Evolutionary conservation across 2,888 invertebrate species (phyloP).

Genomic region (Amblyjoppa fuscipennis): DNA sequence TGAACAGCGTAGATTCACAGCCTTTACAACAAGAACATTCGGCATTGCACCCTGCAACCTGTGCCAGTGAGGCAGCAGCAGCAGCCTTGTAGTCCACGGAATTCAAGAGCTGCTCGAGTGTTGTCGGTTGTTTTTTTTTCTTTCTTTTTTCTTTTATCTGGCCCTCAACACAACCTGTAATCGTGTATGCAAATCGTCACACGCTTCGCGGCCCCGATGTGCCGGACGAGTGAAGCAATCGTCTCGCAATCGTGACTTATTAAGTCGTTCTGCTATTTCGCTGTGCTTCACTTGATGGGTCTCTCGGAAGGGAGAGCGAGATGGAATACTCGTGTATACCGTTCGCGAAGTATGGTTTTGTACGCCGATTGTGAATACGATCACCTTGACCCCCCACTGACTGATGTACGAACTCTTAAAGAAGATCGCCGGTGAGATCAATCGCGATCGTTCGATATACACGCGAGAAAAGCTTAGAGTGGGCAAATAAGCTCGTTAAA

Average conservation of each 20-base stretch:
- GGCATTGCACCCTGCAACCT: constrained; percentile 28
- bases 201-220: constrained; percentile 72
- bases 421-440: constrained; percentile 60
- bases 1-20: background rate
- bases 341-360: constrained; percentile 45
- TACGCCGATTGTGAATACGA: constrained; percentile 44
- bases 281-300: constrained; percentile 56
- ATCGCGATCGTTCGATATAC: constrained; percentile 55
- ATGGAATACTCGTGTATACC: constrained; percentile 41
- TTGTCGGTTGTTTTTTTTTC: constrained; percentile 49
- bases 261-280: constrained; percentile 84
- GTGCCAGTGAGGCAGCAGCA: constrained; percentile 5
- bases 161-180: constrained; percentile 80
- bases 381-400: constrained; percentile 80
- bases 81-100: constrained; percentile 31
- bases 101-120: constrained; percentile 60
- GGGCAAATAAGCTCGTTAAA: constrained; percentile 46
- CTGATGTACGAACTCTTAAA: constrained; percentile 8
- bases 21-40: constrained; percentile 18
- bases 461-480: constrained; percentile 21
- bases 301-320: constrained; percentile 19
- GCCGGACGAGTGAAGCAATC: constrained; percentile 80
- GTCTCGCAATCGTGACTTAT: constrained; percentile 83
- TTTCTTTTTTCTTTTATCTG: constrained; percentile 57
- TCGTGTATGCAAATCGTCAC: constrained; percentile 85